These are phyloP conservation scores for Aldabrachelys gigantea DNA, from an alignment of 2,113 vertebrate species.

Conservation along the genomic window DNA sequence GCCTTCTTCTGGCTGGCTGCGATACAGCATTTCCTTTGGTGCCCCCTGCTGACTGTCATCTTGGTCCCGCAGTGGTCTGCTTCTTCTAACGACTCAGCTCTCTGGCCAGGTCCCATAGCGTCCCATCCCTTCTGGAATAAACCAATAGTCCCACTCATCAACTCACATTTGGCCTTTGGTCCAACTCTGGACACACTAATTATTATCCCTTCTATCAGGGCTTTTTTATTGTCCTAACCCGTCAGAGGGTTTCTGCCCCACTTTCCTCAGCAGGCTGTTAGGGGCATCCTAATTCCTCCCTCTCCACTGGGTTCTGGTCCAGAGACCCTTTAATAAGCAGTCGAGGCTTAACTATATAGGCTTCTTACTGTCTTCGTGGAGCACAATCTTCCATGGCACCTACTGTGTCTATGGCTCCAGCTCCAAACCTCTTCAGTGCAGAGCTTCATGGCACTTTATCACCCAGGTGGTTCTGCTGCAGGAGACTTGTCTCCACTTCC, in stretches of 20 bases:
- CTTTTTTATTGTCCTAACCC: not conserved
- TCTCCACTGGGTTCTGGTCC: not conserved
- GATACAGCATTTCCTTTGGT: too few relatives aligned
- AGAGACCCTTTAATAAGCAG: not conserved
- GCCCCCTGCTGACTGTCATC: too few relatives aligned
- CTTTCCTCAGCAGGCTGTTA: not conserved
- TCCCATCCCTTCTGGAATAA: not conserved
- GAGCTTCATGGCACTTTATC: not conserved
- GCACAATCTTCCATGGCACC: not conserved
- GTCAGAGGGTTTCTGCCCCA: not conserved
- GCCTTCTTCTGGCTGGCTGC: not conserved
- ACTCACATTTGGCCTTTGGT: not conserved
- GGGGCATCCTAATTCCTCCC: not conserved
- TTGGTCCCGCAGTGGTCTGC: too few relatives aligned
- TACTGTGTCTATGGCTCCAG: not conserved
- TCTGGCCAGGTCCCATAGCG: too few relatives aligned
- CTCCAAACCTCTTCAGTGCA: not conserved
- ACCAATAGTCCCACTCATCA: not conserved
- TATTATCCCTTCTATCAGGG: not conserved
- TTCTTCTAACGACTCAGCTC: not conserved
- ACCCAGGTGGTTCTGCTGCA: not conserved
- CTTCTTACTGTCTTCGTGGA: not conserved
- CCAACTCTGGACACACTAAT: not conserved
- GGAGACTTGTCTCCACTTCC: not conserved
- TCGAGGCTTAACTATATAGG: not conserved